Conservation (phyloP, 2,113 vertebrate genomes). For the Delphinus delphis region DNA sequence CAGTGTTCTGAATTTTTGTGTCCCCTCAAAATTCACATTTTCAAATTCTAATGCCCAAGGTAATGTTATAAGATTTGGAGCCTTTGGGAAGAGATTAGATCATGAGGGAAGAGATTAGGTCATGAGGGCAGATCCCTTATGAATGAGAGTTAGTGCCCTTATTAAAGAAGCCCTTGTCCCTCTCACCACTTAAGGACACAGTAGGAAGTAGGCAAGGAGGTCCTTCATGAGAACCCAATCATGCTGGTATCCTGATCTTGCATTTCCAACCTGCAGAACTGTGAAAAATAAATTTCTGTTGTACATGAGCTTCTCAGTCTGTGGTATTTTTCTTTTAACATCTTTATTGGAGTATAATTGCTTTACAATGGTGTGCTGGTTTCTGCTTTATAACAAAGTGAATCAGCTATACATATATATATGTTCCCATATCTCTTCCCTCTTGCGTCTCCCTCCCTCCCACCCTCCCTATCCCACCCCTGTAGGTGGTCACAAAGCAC, state of each 20-base stretch:
- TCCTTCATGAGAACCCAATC: neutral
- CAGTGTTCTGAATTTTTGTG: neutral
- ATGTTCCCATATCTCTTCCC: no score
- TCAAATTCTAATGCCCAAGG: neutral
- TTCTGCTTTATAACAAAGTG: no score
- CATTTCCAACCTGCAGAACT: neutral
- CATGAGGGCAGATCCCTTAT: neutral
- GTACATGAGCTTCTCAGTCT: no score
- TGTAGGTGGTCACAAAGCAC: no score
- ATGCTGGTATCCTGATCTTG: neutral
- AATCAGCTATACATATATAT: no score
- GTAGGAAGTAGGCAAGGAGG: neutral
- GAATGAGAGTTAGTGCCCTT: neutral
- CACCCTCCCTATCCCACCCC: no score
- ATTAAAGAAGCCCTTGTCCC: neutral
- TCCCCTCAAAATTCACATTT: neutral
- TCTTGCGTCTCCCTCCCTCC: no score
- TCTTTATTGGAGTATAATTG: no score
- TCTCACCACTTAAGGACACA: neutral
- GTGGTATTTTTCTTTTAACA: neutral
- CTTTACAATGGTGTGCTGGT: no score
- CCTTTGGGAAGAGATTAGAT: neutral
- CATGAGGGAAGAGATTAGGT: no score
- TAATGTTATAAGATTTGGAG: neutral
- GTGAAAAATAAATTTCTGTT: neutral